These are phyloP conservation scores for Pyrrhia umbra DNA, from an alignment of 2,888 invertebrate species.

Conservation along the genomic window DNA sequence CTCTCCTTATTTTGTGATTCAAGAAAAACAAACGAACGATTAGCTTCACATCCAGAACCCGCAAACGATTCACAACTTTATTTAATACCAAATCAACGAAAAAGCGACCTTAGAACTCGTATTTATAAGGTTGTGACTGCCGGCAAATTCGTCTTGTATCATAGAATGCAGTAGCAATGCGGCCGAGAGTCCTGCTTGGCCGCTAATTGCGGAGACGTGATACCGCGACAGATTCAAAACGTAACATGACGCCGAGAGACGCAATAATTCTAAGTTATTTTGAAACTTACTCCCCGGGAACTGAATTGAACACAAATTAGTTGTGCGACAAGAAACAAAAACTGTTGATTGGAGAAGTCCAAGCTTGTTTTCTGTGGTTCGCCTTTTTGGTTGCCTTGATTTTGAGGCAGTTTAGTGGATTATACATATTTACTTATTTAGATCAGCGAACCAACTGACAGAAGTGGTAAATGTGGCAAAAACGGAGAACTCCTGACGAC, in stretches of 20 bases:
- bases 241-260: slow-evolving; percentile 2
- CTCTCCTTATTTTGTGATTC: not conserved
- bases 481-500: too few relatives aligned
- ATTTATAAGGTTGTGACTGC: slow-evolving; percentile 1
- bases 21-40: slow-evolving; percentile 49
- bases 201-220: slow-evolving; percentile 56
- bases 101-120: slow-evolving; percentile 15
- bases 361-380: not conserved
- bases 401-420: not conserved
- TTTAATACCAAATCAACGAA: not conserved
- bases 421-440: too few relatives aligned
- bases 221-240: slow-evolving; percentile 18
- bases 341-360: not conserved
- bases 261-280: not conserved
- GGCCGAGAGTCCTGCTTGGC: slow-evolving; percentile 31
- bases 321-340: not conserved
- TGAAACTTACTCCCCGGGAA: not conserved
- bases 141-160: slow-evolving; percentile 5
- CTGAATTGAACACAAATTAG: slow-evolving; percentile 23
- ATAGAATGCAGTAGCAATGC: slow-evolving; percentile 51
- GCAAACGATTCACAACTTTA: slow-evolving; percentile 32
- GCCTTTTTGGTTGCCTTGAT: not conserved
- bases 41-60: slow-evolving; percentile 40
- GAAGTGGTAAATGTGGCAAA: too few relatives aligned
- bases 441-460: too few relatives aligned